Base-by-base conservation (phyloP, 2,797 vertebrate species). In the Alectoris magna region DNA sequence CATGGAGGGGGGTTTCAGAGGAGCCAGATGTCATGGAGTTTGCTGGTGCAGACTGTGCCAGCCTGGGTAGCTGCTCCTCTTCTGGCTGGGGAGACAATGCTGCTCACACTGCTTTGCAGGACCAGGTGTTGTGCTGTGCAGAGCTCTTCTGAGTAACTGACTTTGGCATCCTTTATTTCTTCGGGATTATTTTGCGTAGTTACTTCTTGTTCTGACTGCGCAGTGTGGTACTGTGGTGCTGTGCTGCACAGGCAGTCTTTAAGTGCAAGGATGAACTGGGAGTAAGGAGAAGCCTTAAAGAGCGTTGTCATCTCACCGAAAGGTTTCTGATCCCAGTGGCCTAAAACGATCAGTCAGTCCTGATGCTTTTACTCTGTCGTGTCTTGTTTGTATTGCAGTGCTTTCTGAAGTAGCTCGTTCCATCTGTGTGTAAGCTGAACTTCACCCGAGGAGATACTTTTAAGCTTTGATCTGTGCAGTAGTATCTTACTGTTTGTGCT, bases 111-210 rank as follows among this genome's bases (percentile, higher is more conserved):
- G 41, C 27, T 64, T 73, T 1, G 13, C 58, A 23, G 22, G 43
- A 56, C 79, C 4, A 0, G 0, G 2, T 4, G n/a, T 16, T 63
- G 64, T 44, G 56, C 23, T 3, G 0, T 6, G 34, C 77, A 12
- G 74, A 44, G 67, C 44, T 3, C 8, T 66, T 36, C 36, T 34
- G 53, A 4, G 5, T 16, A 11, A 12, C 71, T 31, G 51, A 14
- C 11, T 12, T n/a, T 3, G 0, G 3, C 21, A 6, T 39, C 62
- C 4, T 76, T 26, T 46, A 1, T 72, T 63, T 58, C 46, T 51
- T 16, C 21, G 38, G 6, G 23, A 3, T 16, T 19, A 31, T 70
- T 64, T 17, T 11, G 6, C 10, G 16, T 60, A 34, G 12, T n/a
- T 59, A 2, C 14, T 75, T 75, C 43, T n/a, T 27, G 3, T 26